Percentiles rank a stretch among this genome's conserved stretches.
Conservation (phyloP, 1,140 invertebrate species). For the Hycleus cichorii region DNA sequence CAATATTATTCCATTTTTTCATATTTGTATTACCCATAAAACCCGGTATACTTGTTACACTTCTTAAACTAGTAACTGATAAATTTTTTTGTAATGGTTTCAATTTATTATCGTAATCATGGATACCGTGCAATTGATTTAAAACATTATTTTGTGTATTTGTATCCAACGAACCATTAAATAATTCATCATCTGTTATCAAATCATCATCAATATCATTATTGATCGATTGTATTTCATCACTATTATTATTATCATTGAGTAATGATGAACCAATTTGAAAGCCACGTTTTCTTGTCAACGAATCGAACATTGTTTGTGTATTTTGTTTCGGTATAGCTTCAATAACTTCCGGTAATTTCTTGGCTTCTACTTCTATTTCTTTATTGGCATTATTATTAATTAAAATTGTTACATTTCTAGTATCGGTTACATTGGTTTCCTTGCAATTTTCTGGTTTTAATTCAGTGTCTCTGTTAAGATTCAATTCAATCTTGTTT, state of each 20-base stretch:
- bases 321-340: conserved; percentile 23
- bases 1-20: conserved; percentile 33
- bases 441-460: too few species aligned
- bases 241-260: conserved; percentile 14
- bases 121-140: conserved; percentile 30
- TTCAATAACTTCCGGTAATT: conserved; percentile 29
- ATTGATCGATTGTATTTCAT: conserved; percentile 11
- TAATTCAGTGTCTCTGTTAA: too few species aligned
- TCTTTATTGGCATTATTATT: too few species aligned
- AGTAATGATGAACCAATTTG: conserved; percentile 26
- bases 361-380: neutral
- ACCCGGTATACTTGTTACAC: conserved; percentile 26
- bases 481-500: too few species aligned
- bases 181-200: conserved; percentile 24
- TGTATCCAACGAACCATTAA: conserved; percentile 23
- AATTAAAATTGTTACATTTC: too few species aligned
- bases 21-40: conserved; percentile 21
- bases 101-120: conserved; percentile 21
- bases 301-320: conserved; percentile 22
- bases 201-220: conserved; percentile 26
- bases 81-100: conserved; percentile 9
- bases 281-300: conserved; percentile 26
- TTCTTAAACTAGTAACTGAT: conserved; percentile 25
- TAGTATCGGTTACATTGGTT: too few species aligned
- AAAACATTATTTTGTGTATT: conserved; percentile 14